A percentile compares a stretch with the other conserved stretches of the same genome.
Evolutionary conservation across 2,113 vertebrate species (phyloP).

Genomic region (Trachemys scripta): DNA sequence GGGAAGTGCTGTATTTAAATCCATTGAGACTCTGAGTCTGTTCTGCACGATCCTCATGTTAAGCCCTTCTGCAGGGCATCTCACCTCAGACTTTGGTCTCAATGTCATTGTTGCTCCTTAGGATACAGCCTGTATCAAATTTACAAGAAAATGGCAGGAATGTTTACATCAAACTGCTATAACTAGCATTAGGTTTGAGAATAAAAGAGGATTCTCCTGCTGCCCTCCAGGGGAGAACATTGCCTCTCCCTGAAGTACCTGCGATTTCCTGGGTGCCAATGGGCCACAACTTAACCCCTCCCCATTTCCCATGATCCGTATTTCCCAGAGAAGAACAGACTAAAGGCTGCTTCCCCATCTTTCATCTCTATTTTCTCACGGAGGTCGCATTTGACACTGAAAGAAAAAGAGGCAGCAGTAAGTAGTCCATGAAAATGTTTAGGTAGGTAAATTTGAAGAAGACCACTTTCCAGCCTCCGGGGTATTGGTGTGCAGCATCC

Average conservation of each 20-base stretch:
- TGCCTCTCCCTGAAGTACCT: not conserved
- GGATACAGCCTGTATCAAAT: not conserved
- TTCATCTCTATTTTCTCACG: not conserved
- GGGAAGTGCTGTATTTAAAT: not conserved
- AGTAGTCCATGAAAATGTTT: not conserved
- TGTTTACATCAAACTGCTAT: not conserved
- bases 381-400: not conserved
- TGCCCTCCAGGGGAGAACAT: not conserved
- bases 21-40: not conserved
- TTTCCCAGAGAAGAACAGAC: not conserved
- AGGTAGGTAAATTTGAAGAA: not conserved
- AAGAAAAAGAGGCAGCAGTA: not conserved
- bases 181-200: not conserved
- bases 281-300: not conserved
- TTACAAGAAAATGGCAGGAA: not conserved
- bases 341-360: fast-evolving
- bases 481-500: not conserved
- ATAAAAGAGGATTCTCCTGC: not conserved
- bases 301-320: not conserved
- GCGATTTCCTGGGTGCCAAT: not conserved
- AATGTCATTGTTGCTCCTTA: not conserved
- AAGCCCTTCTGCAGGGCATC: not conserved
- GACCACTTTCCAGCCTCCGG: not conserved
- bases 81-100: not conserved
- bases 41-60: not conserved